Evolutionary conservation across 2,888 invertebrate species (phyloP).

Genomic region (Rhagonycha lutea): DNA sequence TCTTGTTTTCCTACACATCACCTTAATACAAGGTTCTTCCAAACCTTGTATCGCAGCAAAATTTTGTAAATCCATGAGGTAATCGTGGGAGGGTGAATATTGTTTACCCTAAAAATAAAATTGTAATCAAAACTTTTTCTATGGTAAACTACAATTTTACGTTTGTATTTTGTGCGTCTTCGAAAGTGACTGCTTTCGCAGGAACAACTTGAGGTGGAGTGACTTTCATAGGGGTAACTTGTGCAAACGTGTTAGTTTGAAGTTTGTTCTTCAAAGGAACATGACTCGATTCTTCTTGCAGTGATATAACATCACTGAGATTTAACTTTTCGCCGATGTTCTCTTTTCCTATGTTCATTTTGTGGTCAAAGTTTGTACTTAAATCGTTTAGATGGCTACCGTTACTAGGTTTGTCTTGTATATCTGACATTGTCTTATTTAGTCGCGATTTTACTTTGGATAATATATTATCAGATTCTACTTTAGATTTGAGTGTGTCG

Average conservation of each 20-base stretch:
- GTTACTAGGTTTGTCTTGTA: background rate
- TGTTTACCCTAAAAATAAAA: background rate
- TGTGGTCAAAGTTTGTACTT: background rate
- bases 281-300: background rate
- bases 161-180: background rate
- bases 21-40: slow-evolving; percentile 37
- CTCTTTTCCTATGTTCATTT: background rate
- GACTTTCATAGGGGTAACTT: background rate
- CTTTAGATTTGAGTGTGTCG: background rate
- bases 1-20: slow-evolving; percentile 27
- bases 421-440: background rate
- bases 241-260: background rate
- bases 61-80: slow-evolving; percentile 41
- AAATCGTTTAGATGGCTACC: too few relatives aligned
- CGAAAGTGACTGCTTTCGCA: background rate
- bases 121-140: background rate
- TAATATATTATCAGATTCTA: background rate
- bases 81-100: slow-evolving; percentile 37
- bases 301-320: background rate
- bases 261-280: background rate
- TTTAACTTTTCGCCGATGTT: background rate
- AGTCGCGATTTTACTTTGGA: background rate
- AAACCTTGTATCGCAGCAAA: slow-evolving; percentile 44
- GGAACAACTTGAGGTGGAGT: background rate
- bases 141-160: too few relatives aligned